phyloP scores from a whole-genome alignment of 2,888 invertebrate species.

The Copidosoma aretas region DNA sequence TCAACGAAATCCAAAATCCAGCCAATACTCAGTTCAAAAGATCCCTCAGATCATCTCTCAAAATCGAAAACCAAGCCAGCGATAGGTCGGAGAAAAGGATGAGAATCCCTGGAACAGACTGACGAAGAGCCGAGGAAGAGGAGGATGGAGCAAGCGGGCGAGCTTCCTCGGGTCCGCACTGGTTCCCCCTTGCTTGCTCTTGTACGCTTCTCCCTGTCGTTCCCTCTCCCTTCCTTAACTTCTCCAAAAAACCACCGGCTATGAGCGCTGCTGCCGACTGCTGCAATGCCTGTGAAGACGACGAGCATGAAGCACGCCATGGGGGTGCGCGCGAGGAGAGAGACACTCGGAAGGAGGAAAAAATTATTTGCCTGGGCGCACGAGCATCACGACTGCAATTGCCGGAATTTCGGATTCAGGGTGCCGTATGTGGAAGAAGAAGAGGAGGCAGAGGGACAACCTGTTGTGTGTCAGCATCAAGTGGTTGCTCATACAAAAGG shows the following conservation, averaged over 20 bases:
- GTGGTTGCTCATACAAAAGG: constrained; percentile 11
- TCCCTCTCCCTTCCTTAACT: constrained; percentile 7
- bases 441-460: constrained; percentile 18
- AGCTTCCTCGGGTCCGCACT: not conserved
- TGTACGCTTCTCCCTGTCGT: constrained; percentile 1
- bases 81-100: not conserved
- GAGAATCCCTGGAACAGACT: constrained; percentile 27
- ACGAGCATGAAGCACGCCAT: constrained; percentile 54
- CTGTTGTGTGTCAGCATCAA: constrained; percentile 26
- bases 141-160: not conserved
- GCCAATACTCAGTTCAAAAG: not conserved
- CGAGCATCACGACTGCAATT: constrained; percentile 34
- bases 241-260: constrained; percentile 40
- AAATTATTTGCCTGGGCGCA: constrained; percentile 33
- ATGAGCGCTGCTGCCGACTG: constrained; percentile 43
- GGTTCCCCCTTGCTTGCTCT: not conserved
- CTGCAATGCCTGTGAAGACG: not conserved
- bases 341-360: constrained; percentile 3
- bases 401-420: constrained; percentile 37
- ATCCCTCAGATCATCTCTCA: not conserved
- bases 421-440: constrained; percentile 20
- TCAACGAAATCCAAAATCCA: too few species aligned
- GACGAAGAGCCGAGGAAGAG: constrained; percentile 6
- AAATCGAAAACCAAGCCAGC: not conserved
- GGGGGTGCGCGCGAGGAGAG: constrained; percentile 50